A percentile compares a stretch with the other conserved stretches of the same genome.
phyloP scores from a whole-genome alignment of 2,113 vertebrate species.

The Opisthocomus hoazin region DNA sequence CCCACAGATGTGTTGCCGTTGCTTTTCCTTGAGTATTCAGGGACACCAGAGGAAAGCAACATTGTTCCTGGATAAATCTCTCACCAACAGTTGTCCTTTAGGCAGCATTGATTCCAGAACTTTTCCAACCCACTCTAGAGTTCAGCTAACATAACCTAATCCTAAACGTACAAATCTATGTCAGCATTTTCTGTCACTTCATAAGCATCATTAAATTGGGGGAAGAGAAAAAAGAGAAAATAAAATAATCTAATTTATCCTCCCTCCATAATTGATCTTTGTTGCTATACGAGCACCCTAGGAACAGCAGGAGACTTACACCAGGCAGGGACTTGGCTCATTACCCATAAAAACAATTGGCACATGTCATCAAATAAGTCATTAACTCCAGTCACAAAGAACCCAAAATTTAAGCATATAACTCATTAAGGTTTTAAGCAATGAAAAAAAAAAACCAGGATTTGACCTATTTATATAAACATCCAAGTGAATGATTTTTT shows the following conservation, averaged over 20 bases:
- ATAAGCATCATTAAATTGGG: background rate
- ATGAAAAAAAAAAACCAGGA: background rate
- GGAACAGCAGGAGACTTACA: background rate
- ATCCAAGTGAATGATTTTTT: no score
- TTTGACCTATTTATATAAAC: no score
- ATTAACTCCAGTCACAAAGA: conserved; percentile 8
- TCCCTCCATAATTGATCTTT: background rate
- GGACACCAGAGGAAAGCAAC: background rate
- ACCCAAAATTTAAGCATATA: background rate
- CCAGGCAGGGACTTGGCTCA: background rate
- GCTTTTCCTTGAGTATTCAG: background rate
- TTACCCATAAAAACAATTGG: conserved; percentile 7
- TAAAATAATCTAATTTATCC: background rate
- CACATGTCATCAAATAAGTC: background rate
- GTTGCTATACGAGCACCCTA: background rate
- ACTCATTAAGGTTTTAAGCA: background rate
- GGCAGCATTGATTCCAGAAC: background rate
- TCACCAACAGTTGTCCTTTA: background rate
- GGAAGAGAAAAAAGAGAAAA: background rate
- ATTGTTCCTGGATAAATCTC: background rate
- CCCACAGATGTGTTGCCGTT: background rate
- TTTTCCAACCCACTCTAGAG: background rate
- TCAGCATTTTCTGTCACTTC: background rate
- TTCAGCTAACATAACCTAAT: background rate
- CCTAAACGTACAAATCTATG: background rate